These are phyloP conservation scores for Scolopax bukidnonensis DNA, from an alignment of 2,797 vertebrate species.

Conservation along the genomic window DNA sequence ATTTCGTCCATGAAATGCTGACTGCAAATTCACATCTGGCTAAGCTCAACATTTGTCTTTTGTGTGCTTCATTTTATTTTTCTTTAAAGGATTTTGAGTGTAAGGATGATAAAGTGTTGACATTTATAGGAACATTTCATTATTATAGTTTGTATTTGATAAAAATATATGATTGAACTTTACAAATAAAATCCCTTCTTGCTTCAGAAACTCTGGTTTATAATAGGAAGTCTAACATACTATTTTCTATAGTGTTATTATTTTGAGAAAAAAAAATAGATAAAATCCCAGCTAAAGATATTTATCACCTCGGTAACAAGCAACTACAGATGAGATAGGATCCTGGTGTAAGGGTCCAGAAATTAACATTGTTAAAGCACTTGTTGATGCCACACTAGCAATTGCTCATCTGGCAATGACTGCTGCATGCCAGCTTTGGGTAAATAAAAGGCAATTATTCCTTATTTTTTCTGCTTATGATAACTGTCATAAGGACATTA, in stretches of 20 bases:
- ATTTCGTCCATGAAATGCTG: conserved; percentile 61
- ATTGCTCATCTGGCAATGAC: not conserved
- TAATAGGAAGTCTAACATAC: not conserved
- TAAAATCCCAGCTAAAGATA: not conserved
- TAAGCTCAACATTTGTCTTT: conserved; percentile 64
- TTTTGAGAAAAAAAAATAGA: not conserved
- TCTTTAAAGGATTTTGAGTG: conserved; percentile 21
- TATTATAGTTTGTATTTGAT: conserved; percentile 51
- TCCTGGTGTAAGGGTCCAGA: not conserved
- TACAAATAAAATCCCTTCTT: conserved; percentile 43
- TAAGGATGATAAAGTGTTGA: conserved; percentile 51
- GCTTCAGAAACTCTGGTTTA: conserved; percentile 13
- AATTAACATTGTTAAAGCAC: not conserved
- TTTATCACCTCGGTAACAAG: not conserved
- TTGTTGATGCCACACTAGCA: not conserved
- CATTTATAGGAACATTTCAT: conserved; percentile 55
- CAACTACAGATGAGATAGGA: not conserved
- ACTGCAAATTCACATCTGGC: conserved; percentile 57
- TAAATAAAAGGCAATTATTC: not conserved
- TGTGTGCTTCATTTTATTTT: conserved; percentile 42
- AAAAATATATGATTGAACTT: conserved; percentile 62
- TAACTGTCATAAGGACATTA: not conserved
- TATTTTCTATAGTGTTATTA: not conserved
- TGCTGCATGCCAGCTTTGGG: not conserved
- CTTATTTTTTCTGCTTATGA: not conserved